Evolutionary conservation across 2,888 invertebrate species (phyloP), one percentile per base, ranked within the genome.

Genomic region (Ectobius pallidus): DNA sequence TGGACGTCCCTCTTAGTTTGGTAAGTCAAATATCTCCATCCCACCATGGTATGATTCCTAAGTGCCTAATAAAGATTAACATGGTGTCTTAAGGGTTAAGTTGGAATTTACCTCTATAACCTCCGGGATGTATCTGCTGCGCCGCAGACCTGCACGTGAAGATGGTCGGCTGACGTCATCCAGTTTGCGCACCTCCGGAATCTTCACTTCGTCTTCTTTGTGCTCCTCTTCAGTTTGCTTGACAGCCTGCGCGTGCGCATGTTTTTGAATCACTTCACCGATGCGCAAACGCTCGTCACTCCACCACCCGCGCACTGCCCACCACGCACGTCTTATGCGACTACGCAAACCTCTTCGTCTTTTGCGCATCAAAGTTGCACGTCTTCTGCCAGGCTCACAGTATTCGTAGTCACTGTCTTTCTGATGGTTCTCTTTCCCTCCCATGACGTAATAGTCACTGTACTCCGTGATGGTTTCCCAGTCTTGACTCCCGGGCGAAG

Each of bases 251-350:
- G 75, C 75, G 18, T 74, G 75, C 18, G 74, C 76, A 25, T 76
- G 76, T 18, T 74, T 73, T 72, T 75, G 73, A 30, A 77, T 74
- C 39, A 73, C 76, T 20, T 76, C 76, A 16, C 71, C 74, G 16
- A 78, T 46, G 2, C 75, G 71, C 22, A 73, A 63, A 9, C 77
- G 69, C 70, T 78, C 78, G 20, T 77, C 77, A 9, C 75, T 68
- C 78, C 77, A 78, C 78, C 78, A 78, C 16, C 76, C 77, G 42
- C 76, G 71, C 55, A 78, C 73, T 22, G 77, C 75, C 72, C 74
- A 70, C 78, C 77, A 77, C 16, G 77, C 78, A 14, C 73, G 69
- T 7, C 76, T 74, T 27, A 77, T 46, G 18, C 76, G 74, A 14
- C 74, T 67, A 67, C 71, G 39, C 55, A 73, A 65, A 73, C 75